Evolutionary conservation across 2,113 vertebrate species (phyloP), one percentile per base, ranked within the genome.

Genomic region (Nothocercus nigrocapillus): DNA sequence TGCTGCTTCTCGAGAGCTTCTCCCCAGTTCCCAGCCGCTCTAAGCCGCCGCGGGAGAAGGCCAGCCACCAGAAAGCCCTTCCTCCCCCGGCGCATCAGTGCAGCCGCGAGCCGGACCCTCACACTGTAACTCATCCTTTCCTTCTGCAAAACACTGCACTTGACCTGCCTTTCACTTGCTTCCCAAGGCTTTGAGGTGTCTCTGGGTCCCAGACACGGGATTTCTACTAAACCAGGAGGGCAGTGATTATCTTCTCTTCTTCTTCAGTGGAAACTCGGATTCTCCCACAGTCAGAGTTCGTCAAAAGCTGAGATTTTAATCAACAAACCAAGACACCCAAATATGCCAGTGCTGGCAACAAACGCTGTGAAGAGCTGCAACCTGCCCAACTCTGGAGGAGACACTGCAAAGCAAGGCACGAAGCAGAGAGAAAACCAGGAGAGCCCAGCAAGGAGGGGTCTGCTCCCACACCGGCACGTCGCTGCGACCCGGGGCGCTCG

Each of bases 81-180:
- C 17, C 20, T 49, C 19, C 3, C 47, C 16, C 19, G 21, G 8
- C 47, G 20, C 47, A 22, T 49, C 17, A 8, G 47, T 9, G 47
- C 47, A 49, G 20, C 47, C 47, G 11, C 47, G 20, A 49, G 47
- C 47, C 11, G 47, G 47, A 49, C 47, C 47, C 19, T 9, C 47
- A 47, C 45, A 45, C 47, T 22, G 47, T 21, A 49, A 18, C 45
- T 49, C 47, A 49, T 22, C 47, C 47, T 21, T 21, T n/a, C 34
- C 38, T 64, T 49, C 68, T 6, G 47, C 21, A 79, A 30, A 72
- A 44, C 38, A 63, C 59, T 58, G 22, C 19, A 56, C n/a, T 21
- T 13, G 20, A 13, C 0, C 1, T 4, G 8, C 47, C 9, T 3
- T 16, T 36, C 2, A 0, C 42, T 89, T 51, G 53, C 25, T 21